phyloP scores from a whole-genome alignment of 2,113 vertebrate species.

The Megaleporinus macrocephalus region DNA sequence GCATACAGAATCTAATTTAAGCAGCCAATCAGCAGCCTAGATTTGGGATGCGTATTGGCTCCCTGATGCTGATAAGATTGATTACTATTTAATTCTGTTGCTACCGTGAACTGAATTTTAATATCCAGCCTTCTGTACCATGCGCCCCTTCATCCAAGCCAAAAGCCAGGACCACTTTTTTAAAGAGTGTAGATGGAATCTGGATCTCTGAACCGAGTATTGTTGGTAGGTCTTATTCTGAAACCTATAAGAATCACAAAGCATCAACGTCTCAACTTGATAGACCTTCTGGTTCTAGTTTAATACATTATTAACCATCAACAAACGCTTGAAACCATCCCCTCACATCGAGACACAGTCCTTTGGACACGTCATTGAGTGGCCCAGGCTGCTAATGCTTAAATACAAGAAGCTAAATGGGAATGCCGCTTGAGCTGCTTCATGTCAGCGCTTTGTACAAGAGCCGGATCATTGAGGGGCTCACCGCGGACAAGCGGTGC shows the following conservation, averaged over 20 bases:
- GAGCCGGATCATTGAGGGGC: not conserved
- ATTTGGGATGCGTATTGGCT: too few relatives aligned
- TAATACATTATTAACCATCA: not conserved
- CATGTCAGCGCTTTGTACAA: not conserved
- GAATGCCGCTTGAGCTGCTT: not conserved
- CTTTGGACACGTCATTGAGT: not conserved
- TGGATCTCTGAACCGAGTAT: too few relatives aligned
- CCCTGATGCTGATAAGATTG: too few relatives aligned
- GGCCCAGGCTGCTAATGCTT: not conserved
- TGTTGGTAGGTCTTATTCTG: too few relatives aligned
- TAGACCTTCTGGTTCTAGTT: not conserved
- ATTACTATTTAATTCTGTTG: too few relatives aligned
- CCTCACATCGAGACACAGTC: not conserved
- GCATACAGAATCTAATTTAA: too few relatives aligned
- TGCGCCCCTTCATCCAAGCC: too few relatives aligned
- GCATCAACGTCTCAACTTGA: not conserved
- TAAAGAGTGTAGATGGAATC: too few relatives aligned
- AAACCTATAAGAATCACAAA: not conserved
- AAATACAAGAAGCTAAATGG: not conserved
- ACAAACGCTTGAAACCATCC: not conserved
- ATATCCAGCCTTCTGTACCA: too few relatives aligned
- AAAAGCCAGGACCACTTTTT: too few relatives aligned
- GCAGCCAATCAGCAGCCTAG: too few relatives aligned
- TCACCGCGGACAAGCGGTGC: not conserved
- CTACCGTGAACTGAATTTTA: too few relatives aligned